Evolutionary conservation across 2,888 invertebrate species (phyloP), one percentile per base, ranked within the genome.

Genomic region (Noctua pronuba): DNA sequence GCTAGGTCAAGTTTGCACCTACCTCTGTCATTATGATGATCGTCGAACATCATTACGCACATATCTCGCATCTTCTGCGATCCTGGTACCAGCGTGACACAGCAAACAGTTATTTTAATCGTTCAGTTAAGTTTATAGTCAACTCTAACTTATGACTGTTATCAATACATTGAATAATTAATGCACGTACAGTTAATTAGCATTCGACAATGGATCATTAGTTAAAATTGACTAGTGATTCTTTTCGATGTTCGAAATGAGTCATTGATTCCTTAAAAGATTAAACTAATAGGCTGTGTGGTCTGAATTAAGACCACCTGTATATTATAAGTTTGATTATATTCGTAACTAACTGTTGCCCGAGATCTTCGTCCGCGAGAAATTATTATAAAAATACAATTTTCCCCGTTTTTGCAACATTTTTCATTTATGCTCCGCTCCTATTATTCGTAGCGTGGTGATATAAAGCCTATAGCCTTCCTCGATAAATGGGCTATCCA

Each of bases 31-130:
- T 55, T 72, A 72, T 18, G 31, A 41, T 67, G 28, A 73, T 46
- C n/a, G 7, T 49, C 24, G 38, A 62, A 60, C 60, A 44, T 69
- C 35, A 71, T 76, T 80, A 66, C 24, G 21, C 38, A 85, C 71
- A 81, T 81, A 68, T 66, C 75, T 82, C 46, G 31, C 73, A 77
- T 73, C 62, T 73, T 73, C 74, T 87, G 80, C 77, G 77, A 46
- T 79, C 86, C 88, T 86, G 38, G 77, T 87, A 77, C 66, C 13
- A 49, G 21, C 60, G 72, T 90, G 80, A 89, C 84, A 76, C 84
- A 90, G 82, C 60, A 28, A 7, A n/a, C 28, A 68, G 73, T 60
- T 73, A 86, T 86, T 86, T 86, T 73, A 78, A 86, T 72, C 35
- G 64, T 41, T 49, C n/a, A 35, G 69, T 73, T 83, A 82, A 55